These are phyloP conservation scores for Lepisosteus osseus DNA, from an alignment of 2,113 vertebrate species.

Conservation along the genomic window DNA sequence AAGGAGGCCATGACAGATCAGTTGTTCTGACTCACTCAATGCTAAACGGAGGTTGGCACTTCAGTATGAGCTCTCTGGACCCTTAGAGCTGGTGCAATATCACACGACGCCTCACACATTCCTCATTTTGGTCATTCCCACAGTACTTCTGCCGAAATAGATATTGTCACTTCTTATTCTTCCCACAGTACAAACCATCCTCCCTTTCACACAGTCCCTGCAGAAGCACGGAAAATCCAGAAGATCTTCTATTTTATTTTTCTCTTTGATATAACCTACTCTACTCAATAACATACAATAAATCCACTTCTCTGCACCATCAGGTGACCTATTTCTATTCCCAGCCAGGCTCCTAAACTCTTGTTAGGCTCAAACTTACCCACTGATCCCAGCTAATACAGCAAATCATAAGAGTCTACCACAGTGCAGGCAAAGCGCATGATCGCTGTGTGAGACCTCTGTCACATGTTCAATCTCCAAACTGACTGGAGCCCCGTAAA, in stretches of 20 bases:
- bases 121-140: background rate
- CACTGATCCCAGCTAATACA: constrained; percentile 1
- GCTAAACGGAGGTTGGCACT: no score
- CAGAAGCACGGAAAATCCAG: background rate
- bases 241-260: background rate
- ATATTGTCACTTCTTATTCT: background rate
- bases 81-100: no score
- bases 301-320: background rate
- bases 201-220: background rate
- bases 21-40: no score
- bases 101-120: no score
- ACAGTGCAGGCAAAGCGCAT: background rate
- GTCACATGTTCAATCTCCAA: background rate
- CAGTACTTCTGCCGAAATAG: background rate
- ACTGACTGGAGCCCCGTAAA: background rate
- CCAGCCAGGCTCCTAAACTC: background rate
- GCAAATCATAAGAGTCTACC: background rate
- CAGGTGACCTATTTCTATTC: background rate
- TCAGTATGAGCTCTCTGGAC: no score
- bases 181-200: no score
- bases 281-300: background rate
- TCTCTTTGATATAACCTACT: background rate
- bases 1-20: no score
- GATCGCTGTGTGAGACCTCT: background rate
- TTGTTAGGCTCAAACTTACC: background rate